Evolutionary conservation across 1,140 invertebrate species (phyloP).

Genomic region (Pseudoatta argentina): DNA sequence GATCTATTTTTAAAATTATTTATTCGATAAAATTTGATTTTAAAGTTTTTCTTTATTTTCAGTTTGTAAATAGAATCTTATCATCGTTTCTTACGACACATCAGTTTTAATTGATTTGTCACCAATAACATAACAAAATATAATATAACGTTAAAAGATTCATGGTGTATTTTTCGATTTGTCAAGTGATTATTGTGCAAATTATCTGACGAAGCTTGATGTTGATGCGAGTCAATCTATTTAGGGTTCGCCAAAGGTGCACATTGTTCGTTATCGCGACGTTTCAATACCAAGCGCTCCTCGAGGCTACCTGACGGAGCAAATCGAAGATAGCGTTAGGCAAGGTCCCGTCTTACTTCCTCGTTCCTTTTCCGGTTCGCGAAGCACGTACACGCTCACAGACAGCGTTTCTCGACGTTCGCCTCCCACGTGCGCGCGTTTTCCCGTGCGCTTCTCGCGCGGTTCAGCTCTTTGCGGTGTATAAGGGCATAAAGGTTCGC

Average conservation of each 20-base stretch:
- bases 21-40: background rate
- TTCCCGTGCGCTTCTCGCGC: conserved; percentile 49
- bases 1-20: background rate
- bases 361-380: conserved; percentile 52
- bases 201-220: background rate
- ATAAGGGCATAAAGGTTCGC: conserved; percentile 74
- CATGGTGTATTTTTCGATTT: background rate
- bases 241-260: background rate
- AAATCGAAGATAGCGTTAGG: background rate
- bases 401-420: background rate
- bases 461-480: conserved; percentile 41
- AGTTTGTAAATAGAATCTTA: background rate
- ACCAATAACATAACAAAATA: background rate
- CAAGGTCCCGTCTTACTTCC: conserved; percentile 37
- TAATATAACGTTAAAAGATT: background rate
- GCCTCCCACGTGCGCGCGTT: conserved; percentile 68
- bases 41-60: background rate
- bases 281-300: conserved; percentile 8
- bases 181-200: background rate
- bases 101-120: background rate
- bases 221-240: background rate
- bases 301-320: background rate
- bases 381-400: conserved; percentile 57
- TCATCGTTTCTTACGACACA: background rate
- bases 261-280: conserved; percentile 23